Evolutionary conservation across 2,797 vertebrate genomes (phyloP), one percentile per base, ranked within the genome.

Genomic region (Eupleurogrammus muticus): DNA sequence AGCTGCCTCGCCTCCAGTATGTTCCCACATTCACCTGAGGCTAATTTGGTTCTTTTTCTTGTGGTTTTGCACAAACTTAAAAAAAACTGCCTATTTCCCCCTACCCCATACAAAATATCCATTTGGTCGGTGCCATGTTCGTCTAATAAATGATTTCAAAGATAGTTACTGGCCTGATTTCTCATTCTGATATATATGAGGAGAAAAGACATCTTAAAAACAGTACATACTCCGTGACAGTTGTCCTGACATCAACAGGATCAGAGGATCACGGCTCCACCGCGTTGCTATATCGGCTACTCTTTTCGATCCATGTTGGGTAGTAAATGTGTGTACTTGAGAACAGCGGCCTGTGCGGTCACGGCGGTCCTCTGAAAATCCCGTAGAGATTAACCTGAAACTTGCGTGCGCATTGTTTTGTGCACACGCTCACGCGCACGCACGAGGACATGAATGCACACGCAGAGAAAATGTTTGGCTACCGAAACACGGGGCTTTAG

Each of bases 111-210:
- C 52, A 69, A 66, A 58, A 34, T 20, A 32, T 68, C 28, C 19
- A 57, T 67, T 67, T 59, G 21, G 72, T 53, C 44, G 19, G 47
- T 75, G 63, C 66, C 49, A 58, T 83, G 81, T 87, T 77, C 38
- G 36, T 78, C 64, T 49, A 87, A 90, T 90, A 90, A 87, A 82
- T 36, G 21, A 71, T 69, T 58, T 66, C 7, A 66, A 84, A 85
- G n/a, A 77, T 36, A 50, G 48, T 12, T 21, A 17, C 17, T 14
- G 24, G 47, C 35, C 40, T 70, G 17, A 9, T 51, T 35, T 70
- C 19, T 65, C 2, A 11, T n/a, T 67, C 34, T 48, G 16, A 42
- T n/a, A n/a, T n/a, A n/a, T 8, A n/a, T 23, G 5, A 23, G 19
- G 35, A 16, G 16, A 36, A 20, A 1, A n/a, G n/a, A n/a, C n/a